Percentiles rank a stretch among this genome's conserved stretches.
Conservation (phyloP, 2,888 invertebrate species). For the Argyresthia goedartella region DNA sequence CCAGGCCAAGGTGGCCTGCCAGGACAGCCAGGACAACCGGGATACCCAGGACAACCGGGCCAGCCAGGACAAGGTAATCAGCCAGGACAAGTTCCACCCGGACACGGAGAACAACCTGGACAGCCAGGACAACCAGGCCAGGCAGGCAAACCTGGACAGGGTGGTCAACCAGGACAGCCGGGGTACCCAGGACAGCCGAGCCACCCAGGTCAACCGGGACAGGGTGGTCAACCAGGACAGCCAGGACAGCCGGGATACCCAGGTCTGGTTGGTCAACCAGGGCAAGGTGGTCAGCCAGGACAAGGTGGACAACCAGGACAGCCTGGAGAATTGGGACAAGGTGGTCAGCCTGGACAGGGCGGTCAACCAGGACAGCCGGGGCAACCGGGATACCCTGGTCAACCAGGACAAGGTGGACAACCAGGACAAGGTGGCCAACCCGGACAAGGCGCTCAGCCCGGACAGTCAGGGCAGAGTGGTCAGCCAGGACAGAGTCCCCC, state of each 20-base stretch:
- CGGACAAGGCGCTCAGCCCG: conserved; percentile 16
- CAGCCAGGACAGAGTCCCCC: not conserved
- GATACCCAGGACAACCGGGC: conserved; percentile 12
- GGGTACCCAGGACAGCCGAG: conserved; percentile 17
- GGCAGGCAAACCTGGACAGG: conserved; percentile 18
- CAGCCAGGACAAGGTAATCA: conserved; percentile 1
- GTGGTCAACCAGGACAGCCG: conserved; percentile 45
- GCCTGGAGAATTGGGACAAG: conserved; percentile 49
- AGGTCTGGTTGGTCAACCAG: conserved; percentile 50
- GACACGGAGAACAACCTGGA: not conserved
- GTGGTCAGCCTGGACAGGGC: conserved; percentile 29
- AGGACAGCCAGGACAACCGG: conserved; percentile 8
- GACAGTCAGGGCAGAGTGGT: conserved; percentile 16
- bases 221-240: conserved; percentile 24
- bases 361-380: conserved; percentile 21
- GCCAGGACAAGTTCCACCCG: no score
- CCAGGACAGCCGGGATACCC: conserved; percentile 15
- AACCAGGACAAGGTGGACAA: conserved; percentile 15
- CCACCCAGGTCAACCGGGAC: conserved; percentile 13
- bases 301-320: not conserved
- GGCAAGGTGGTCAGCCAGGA: conserved; percentile 18
- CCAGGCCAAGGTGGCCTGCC: conserved; percentile 4
- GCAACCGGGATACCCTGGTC: conserved; percentile 26
- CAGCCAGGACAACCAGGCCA: conserved; percentile 27
- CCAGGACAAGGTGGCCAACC: conserved; percentile 4